These are phyloP conservation scores for Platycheirus albimanus DNA, from an alignment of 2,888 invertebrate species.

Conservation along the genomic window DNA sequence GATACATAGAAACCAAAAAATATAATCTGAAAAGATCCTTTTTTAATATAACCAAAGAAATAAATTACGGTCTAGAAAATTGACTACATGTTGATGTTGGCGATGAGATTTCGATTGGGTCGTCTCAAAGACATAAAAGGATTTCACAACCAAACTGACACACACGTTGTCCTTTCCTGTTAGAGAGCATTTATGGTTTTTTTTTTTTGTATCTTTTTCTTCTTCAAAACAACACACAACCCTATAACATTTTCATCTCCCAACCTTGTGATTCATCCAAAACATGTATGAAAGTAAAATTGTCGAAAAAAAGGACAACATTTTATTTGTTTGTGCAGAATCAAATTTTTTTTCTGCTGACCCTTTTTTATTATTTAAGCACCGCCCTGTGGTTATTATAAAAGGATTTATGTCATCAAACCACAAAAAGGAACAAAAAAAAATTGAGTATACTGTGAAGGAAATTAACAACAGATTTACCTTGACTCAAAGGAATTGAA, in stretches of 20 bases:
- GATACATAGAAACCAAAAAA: neutral
- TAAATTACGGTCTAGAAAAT: constrained; percentile 70
- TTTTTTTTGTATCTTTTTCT: too few species aligned
- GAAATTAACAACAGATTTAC: constrained; percentile 73
- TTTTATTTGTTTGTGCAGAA: constrained; percentile 59
- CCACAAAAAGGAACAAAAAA: constrained; percentile 35
- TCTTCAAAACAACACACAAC: constrained; percentile 14
- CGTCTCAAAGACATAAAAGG: constrained; percentile 51
- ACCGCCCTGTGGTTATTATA: constrained; percentile 70
- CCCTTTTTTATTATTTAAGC: constrained; percentile 66
- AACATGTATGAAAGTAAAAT: constrained; percentile 58
- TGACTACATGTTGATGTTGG: constrained; percentile 72
- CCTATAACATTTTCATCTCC: neutral
- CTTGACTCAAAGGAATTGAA: constrained; percentile 62
- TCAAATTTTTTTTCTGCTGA: constrained; percentile 38
- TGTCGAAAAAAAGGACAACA: constrained; percentile 55
- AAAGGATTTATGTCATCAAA: constrained; percentile 62
- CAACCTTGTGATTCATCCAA: constrained; percentile 41
- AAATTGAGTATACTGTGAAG: constrained; percentile 19
- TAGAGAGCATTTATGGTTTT: constrained; percentile 1
- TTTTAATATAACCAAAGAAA: constrained; percentile 69
- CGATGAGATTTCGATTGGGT: constrained; percentile 71
- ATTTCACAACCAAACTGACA: constrained; percentile 43
- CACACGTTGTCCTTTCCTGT: constrained; percentile 40
- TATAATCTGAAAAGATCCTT: constrained; percentile 43